Conservation (phyloP, 1,140 invertebrate species). For the Anthonomus grandis region DNA sequence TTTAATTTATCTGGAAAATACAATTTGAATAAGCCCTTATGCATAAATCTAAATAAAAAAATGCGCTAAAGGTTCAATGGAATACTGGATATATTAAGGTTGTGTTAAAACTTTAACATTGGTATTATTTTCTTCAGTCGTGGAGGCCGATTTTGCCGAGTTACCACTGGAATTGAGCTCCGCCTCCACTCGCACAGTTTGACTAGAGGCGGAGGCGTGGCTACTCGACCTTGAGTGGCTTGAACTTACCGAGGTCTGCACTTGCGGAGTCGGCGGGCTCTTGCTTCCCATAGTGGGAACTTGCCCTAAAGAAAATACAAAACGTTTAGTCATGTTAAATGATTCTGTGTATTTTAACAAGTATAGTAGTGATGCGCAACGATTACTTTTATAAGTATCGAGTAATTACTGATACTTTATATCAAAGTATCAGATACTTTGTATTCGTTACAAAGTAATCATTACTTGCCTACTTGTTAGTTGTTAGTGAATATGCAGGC, state of each 20-base stretch:
- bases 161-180: background rate
- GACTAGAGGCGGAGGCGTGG: slow-evolving; percentile 48
- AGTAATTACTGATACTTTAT: too few relatives aligned
- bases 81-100: background rate
- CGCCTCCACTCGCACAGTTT: slow-evolving; percentile 2
- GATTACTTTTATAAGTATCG: too few relatives aligned
- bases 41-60: background rate
- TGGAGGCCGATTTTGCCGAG: background rate
- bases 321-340: background rate
- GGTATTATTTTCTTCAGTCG: background rate
- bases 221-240: slow-evolving; percentile 63
- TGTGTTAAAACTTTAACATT: slow-evolving; percentile 15
- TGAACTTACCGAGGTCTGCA: slow-evolving; percentile 62
- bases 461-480: too few relatives aligned
- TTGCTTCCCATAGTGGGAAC: slow-evolving; percentile 53
- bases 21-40: background rate
- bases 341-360: too few relatives aligned
- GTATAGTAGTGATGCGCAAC: too few relatives aligned
- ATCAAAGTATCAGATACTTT: too few relatives aligned
- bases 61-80: background rate
- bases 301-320: slow-evolving; percentile 10
- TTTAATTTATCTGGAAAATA: background rate
- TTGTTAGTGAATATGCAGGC: too few relatives aligned
- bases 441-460: too few relatives aligned
- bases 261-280: slow-evolving; percentile 61